A percentile compares a stretch with the other conserved stretches of the same genome.
phyloP scores from a whole-genome alignment of 2,797 vertebrate genomes.

The Hyperoplus immaculatus region DNA sequence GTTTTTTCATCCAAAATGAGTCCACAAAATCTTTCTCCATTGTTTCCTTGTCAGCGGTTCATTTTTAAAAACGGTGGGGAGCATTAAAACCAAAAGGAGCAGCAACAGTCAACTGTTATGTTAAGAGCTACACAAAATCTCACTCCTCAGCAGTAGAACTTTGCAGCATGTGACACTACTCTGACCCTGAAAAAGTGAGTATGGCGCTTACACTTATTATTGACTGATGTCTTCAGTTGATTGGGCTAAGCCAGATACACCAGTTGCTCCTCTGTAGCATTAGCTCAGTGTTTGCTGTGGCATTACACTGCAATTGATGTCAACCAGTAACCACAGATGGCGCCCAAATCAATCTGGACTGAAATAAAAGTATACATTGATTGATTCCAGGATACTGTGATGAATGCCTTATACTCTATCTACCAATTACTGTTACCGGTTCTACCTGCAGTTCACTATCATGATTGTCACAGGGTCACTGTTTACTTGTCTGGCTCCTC shows the following conservation, averaged over 20 bases:
- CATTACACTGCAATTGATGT: not conserved
- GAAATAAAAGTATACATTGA: not conserved
- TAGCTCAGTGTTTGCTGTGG: not conserved
- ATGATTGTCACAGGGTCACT: conserved; percentile 3
- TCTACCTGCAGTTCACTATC: not conserved
- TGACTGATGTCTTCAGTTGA: not conserved
- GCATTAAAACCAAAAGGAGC: not conserved
- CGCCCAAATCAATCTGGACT: not conserved
- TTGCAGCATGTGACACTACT: too few species aligned
- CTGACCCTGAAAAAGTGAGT: not conserved
- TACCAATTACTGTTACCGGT: not conserved
- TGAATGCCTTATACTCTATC: conserved; percentile 4
- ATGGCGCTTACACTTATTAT: not conserved
- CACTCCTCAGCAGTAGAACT: too few species aligned
- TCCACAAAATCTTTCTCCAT: not conserved
- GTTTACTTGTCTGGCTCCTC: not conserved
- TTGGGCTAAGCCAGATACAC: not conserved
- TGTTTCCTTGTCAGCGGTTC: not conserved
- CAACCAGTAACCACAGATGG: not conserved
- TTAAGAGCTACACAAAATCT: not conserved
- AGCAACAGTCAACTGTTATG: not conserved
- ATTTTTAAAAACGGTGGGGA: not conserved
- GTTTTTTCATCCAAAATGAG: not conserved
- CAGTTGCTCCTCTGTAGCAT: not conserved
- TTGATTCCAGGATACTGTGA: not conserved